Evolutionary conservation across 2,888 invertebrate genomes (phyloP).

Genomic region (Rhabditoides inermis): DNA sequence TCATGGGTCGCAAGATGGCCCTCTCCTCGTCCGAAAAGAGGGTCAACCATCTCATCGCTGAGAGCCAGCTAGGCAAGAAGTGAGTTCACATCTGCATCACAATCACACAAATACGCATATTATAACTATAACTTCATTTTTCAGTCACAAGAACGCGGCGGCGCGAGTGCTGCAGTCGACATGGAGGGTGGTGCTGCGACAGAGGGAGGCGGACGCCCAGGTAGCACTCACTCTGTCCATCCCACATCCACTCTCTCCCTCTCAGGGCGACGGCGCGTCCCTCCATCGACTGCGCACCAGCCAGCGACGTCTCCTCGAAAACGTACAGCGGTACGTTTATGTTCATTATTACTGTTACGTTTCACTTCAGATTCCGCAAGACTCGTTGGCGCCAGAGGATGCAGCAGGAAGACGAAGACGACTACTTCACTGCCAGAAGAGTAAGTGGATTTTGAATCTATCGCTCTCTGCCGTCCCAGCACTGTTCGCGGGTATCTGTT

Average conservation of each 20-base stretch:
- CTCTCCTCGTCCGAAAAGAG: constrained; percentile 97
- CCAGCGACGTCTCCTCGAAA: constrained; percentile 35
- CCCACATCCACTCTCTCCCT: too few relatives aligned
- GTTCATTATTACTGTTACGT: not conserved
- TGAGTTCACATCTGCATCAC: constrained; percentile 12
- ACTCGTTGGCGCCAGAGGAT: constrained; percentile 38
- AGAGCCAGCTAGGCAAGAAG: constrained; percentile 34
- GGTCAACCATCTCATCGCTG: constrained; percentile 86
- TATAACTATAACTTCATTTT: not conserved
- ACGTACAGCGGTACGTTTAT: too few relatives aligned
- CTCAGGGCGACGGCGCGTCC: too few relatives aligned
- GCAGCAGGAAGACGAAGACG: constrained; percentile 45
- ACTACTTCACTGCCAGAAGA: constrained; percentile 38
- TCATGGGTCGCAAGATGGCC: constrained; percentile 95
- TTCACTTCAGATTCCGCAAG: constrained; percentile 32
- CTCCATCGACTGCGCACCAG: constrained; percentile 13
- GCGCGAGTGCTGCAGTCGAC: constrained; percentile 97
- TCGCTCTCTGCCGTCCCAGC: too few relatives aligned
- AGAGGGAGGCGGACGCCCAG: constrained; percentile 19
- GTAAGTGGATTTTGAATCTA: constrained; percentile 12
- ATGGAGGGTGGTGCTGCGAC: constrained; percentile 61
- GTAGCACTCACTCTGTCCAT: too few relatives aligned
- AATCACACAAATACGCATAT: not conserved
- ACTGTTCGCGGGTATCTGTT: too few relatives aligned
- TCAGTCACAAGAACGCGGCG: constrained; percentile 78